Evolutionary conservation across 2,888 invertebrate species (phyloP), one percentile per base, ranked within the genome.

Genomic region (Sylvicola cinctus): DNA sequence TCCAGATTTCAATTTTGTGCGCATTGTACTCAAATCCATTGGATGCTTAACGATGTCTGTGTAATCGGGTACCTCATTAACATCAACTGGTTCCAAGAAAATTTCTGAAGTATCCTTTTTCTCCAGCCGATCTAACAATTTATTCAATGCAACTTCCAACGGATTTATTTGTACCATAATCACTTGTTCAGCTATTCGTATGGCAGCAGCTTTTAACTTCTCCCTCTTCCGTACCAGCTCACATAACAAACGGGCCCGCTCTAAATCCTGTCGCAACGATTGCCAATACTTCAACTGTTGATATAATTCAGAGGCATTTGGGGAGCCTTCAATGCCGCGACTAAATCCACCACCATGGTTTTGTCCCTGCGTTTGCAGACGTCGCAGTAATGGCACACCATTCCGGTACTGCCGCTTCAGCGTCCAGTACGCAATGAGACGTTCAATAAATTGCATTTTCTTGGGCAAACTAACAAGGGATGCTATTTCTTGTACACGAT

Each of bases 371-470:
- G 72, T 74, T 48, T 88, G 88, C 17, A 90, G 60, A 5, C 95
- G 61, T 29, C 95, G 59, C 38, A 98, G 57, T 38, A 98, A 62
- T 0, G 98, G 96, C 7, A 95, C 95, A 0, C 98, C 98, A 50
- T 95, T 93, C 33, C 96, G 62, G 40, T 81, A 80, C 50, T 91
- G 88, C 2, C 98, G 62, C 55, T 98, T 98, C 29, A 96, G 61
- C 3, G 90, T 95, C 98, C 98, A 98, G 51, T 95, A 98, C 1
- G 90, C 84, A 36, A 95, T 74, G 11, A 98, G 62, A 3, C 88
- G 66, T 50, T 83, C 81, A 46, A 95, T 75, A 46, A 96, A 79
- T 44, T 80, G 77, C 16, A 80, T 77, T 40, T 81, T 73, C 46
- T 83, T 81, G 15, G 76, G 69, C 42, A 68, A 61, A 20, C 65